Evolutionary conservation across 1,140 invertebrate genomes (phyloP), one percentile per base, ranked within the genome.

Genomic region (Caenorhabditis remanei): DNA sequence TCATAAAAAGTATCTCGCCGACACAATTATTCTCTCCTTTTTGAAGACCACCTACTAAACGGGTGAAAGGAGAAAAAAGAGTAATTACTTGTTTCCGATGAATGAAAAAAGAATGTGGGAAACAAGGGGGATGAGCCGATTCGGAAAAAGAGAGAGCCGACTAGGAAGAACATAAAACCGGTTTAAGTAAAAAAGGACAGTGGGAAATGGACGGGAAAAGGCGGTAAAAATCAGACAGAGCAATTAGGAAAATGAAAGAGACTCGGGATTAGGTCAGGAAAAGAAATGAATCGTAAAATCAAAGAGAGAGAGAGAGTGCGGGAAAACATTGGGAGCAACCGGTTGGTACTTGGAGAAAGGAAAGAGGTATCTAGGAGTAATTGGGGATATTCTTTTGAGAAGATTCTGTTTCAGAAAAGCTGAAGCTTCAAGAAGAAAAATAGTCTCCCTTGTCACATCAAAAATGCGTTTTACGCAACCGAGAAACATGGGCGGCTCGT

Each of bases 81-180:
- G 71, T 79, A 79, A 79, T 79, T 79, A 79, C 71, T 79, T 50
- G 71, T 50, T 50, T 50, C 46, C 71, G 67, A 75, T 24, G 71
- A 79, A 71, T 71, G 41, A 19, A 71, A 71, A 71, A 71, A 6
- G 65, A 71, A n/a, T 79, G 71, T 79, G 71, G 71, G 71, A 79
- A 79, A n/a, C 43, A 79, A 48, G 19, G 53, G n/a, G 71, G 46
- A 79, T 79, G 71, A 79, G 71, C 71, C 43, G 71, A 48, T 50
- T 50, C 3, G 56, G 16, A 53, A 53, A 50, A 50, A 53, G 16
- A 53, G 50, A 53, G 50, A 67, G 46, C 71, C 7, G 71, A 21
- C 7, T 24, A 21, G 16, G 41, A 79, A 79, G 46, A 21, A 32
- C 19, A 79, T 21, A 79, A 21, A 50, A 79, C 71, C 46, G 21